Evolutionary conservation across 2,888 invertebrate species (phyloP), one percentile per base, ranked within the genome.

Genomic region (Lathronympha strigana): DNA sequence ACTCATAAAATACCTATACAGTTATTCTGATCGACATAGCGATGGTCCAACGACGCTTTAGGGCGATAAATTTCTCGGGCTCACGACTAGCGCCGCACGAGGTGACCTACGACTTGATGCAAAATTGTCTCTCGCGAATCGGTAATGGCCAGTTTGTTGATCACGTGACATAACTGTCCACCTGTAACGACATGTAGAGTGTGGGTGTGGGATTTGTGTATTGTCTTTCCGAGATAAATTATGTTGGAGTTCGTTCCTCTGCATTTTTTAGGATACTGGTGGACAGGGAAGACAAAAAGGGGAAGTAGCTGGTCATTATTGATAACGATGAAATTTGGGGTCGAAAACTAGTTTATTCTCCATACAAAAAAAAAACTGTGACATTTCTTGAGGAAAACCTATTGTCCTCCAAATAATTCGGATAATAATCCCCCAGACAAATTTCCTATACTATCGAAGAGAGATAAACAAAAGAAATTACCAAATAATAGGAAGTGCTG

Each of bases 111-210:
- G 58, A 40, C 63, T 33, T 57, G 53, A 54, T 51, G 63, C 53
- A 36, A 68, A 86, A 88, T 87, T 83, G 83, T 82, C 83, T 86
- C 78, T 82, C 77, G 76, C 84, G 77, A 85, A 86, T 87, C 83
- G 80, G 80, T 87, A 87, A 86, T 87, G 73, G 72, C 49, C 68
- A 68, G 67, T 68, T 69, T 64, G 73, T 76, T 72, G 76, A 70
- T 57, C 43, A 40, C 68, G 72, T 74, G 71, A 74, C 63, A 68
- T 73, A 75, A 73, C 71, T 69, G 68, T 68, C 61, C 63, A 38
- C 61, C 61, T 47, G 40, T 50, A 54, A 49, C 38, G 31, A 54
- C 68, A 73, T 50, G 66, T 51, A 58, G 38, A 68, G 67, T 63
- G 43, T 51, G 64, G 45, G n/a, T 51, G n/a, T 15, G 19, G 2